Evolutionary conservation across 1,140 invertebrate species (phyloP).

Genomic region (Theocolax elegans): DNA sequence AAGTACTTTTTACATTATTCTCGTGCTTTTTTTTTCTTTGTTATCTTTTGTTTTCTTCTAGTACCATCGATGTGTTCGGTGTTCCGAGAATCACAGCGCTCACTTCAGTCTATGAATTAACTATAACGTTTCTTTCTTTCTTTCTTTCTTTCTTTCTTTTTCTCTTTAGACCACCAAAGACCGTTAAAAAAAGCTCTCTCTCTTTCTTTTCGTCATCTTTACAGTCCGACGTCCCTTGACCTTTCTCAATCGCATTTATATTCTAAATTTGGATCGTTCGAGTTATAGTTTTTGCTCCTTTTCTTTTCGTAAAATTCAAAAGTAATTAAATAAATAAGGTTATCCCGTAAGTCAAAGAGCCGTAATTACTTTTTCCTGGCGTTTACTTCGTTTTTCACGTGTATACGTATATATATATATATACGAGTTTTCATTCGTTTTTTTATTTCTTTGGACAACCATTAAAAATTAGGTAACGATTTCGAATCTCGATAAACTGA

Average conservation of each 20-base stretch:
- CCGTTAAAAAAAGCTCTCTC: conserved; percentile 17
- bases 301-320: too few relatives aligned
- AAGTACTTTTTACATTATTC: conserved; percentile 26
- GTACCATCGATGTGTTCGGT: conserved; percentile 63
- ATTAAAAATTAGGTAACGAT: too few relatives aligned
- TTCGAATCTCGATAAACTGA: conserved; percentile 3
- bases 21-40: too few relatives aligned
- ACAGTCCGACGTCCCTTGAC: too few relatives aligned
- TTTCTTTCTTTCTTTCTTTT: too few relatives aligned
- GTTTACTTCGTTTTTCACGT: too few relatives aligned
- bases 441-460: too few relatives aligned
- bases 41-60: conserved; percentile 52
- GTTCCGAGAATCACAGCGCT: conserved; percentile 63
- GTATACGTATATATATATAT: too few relatives aligned
- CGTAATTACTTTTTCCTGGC: too few relatives aligned
- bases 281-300: neutral
- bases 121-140: conserved; percentile 18
- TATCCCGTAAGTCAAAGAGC: too few relatives aligned
- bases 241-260: neutral
- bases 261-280: neutral
- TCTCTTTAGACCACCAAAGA: conserved; percentile 52
- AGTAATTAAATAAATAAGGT: too few relatives aligned
- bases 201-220: neutral
- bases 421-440: too few relatives aligned
- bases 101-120: conserved; percentile 61